Evolutionary conservation across 2,113 vertebrate species (phyloP), one percentile per base, ranked within the genome.

Genomic region (Silurus glanis): DNA sequence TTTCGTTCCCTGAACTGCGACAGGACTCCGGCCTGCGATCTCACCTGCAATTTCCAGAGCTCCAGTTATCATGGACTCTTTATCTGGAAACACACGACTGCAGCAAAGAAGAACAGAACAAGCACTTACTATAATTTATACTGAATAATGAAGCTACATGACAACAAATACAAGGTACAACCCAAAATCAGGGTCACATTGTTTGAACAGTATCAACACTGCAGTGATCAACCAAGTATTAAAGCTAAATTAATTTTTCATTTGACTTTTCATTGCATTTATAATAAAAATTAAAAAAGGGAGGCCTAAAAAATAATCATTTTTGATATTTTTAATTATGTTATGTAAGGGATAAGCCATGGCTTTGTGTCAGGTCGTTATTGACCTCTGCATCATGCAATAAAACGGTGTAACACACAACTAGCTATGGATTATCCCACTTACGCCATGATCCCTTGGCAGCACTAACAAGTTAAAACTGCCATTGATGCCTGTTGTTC

Each of bases 1-100:
- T 86, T 98, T 98, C 66, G 95, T 96, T 66, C 97, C 92, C 90
- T 98, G 97, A 47, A 98, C 96, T 0, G 96, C 97, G 3, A 98
- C 92, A 0, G 97, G 97, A 89, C 97, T 98, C 75, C 96, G 96
- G 45, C 87, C 92, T 0, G 96, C 95, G 0, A 98, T 97, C 88
- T 97, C 94, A 0, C 55, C 83, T 0, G 97, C 97, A 92, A 98
- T 83, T 19, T 95, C 92, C 53, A 98, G 87, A 3, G 96, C 96
- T 0, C 92, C 94, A 0, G 92, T 89, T 59, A 98, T 92, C 94
- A 96, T 91, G 9, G 86, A 21, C 37, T 94, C 95, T 88, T 96
- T 96, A 88, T 98, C 95, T 0, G 93, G 91, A 88, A 97, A 97
- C 85, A 97, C 92, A 0, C 96, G 96, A 89, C 97, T 98, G 87